Evolutionary conservation across 2,113 vertebrate species (phyloP).

Genomic region (Cygnus buccinator): DNA sequence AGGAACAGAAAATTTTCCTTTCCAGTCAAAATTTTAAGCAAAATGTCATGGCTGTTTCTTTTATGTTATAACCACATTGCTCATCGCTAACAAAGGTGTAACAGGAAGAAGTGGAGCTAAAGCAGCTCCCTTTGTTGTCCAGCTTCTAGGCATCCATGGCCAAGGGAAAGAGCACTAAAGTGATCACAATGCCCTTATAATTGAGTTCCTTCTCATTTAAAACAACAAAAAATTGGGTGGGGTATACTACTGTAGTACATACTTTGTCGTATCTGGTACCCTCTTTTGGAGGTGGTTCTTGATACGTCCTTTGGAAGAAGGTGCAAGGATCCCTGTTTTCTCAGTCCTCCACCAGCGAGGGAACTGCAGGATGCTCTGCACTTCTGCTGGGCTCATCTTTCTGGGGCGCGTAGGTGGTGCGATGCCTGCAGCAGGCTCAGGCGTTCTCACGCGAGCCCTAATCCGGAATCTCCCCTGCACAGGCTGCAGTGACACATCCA

Average conservation of each 20-base stretch:
- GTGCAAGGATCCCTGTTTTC: background rate
- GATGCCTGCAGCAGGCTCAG: background rate
- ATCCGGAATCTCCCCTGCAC: background rate
- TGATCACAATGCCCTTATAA: background rate
- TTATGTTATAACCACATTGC: background rate
- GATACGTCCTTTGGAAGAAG: background rate
- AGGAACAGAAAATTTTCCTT: background rate
- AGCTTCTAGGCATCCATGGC: background rate
- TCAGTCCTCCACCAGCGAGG: background rate
- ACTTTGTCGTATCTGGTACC: background rate
- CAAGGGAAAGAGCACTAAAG: background rate
- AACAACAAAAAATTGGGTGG: background rate
- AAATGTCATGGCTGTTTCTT: background rate
- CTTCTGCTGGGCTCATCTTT: background rate
- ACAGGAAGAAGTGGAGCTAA: background rate
- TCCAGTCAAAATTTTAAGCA: background rate
- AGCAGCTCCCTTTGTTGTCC: background rate
- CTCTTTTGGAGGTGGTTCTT: background rate
- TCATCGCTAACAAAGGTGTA: background rate
- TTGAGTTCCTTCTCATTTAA: background rate
- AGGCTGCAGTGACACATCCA: slow-evolving; percentile 17
- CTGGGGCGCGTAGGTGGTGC: background rate
- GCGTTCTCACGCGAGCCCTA: background rate
- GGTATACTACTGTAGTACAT: background rate
- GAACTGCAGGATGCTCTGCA: background rate